phyloP scores from a whole-genome alignment of 1,140 invertebrate species.

The Anadara kagoshimensis region DNA sequence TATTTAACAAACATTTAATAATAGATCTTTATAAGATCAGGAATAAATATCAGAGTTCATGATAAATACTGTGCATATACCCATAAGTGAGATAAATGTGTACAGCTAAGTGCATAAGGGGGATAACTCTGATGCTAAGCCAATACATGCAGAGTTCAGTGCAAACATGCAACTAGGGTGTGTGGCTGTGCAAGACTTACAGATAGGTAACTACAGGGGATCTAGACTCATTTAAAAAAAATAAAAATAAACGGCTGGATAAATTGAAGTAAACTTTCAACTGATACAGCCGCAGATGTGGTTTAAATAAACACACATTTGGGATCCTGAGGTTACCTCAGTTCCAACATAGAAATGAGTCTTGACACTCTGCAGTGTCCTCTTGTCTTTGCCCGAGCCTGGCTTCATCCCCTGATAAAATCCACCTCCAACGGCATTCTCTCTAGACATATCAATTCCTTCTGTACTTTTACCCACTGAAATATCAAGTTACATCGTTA shows the following conservation, averaged over 20 bases:
- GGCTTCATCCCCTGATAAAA: slow-evolving; percentile 58
- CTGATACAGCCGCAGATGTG: neutral
- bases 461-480: slow-evolving; percentile 57
- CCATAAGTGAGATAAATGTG: too few species aligned
- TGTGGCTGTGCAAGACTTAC: too few species aligned
- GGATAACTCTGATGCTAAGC: too few species aligned
- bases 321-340: slow-evolving; percentile 57
- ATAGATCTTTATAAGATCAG: too few species aligned
- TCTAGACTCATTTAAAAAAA: neutral
- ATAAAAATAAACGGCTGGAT: neutral
- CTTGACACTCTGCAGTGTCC: slow-evolving; percentile 68
- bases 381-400: slow-evolving; percentile 69
- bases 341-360: slow-evolving; percentile 73
- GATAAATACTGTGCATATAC: too few species aligned
- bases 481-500: slow-evolving; percentile 28
- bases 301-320: too few species aligned
- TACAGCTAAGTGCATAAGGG: too few species aligned
- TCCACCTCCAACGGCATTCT: slow-evolving; percentile 53
- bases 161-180: too few species aligned
- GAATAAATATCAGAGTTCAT: too few species aligned
- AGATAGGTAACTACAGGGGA: neutral
- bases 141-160: too few species aligned
- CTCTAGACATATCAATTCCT: slow-evolving; percentile 47
- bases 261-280: neutral
- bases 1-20: too few species aligned